Evolutionary conservation across 23 tunicate species (phyloP).

Genomic region (Phallusia fumigata): DNA sequence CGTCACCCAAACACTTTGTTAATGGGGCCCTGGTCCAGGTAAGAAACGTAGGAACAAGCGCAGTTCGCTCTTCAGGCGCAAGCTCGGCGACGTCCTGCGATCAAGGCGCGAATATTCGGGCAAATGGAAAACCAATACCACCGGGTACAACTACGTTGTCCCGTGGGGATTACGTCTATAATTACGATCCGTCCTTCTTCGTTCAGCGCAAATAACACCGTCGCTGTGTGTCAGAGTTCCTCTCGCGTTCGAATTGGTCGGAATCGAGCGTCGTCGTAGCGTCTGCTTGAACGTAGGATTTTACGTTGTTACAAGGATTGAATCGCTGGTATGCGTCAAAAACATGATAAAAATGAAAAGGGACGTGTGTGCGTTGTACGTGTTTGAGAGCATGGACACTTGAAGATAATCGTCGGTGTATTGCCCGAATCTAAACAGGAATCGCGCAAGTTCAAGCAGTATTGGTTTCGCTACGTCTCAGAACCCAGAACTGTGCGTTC

Average conservation of each 20-base stretch:
- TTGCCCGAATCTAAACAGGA: too few species aligned
- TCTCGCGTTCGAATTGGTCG: background rate
- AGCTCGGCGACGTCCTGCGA: background rate
- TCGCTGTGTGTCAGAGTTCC: background rate
- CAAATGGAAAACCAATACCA: slow-evolving; percentile 10
- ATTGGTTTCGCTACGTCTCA: background rate
- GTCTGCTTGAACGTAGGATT: too few species aligned
- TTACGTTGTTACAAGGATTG: too few species aligned
- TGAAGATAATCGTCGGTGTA: too few species aligned
- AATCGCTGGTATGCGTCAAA: too few species aligned
- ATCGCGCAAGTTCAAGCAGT: background rate
- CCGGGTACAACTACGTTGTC: background rate
- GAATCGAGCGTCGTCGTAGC: too few species aligned
- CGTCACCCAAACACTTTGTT: background rate
- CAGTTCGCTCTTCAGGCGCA: background rate
- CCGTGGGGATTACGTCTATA: background rate
- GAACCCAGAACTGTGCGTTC: background rate
- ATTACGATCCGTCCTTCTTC: background rate
- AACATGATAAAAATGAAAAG: too few species aligned
- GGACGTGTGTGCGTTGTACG: too few species aligned
- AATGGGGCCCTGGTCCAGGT: background rate
- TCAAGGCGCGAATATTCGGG: slow-evolving; percentile 6
- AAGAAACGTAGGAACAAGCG: too few species aligned
- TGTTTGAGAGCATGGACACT: too few species aligned
- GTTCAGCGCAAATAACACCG: too few species aligned